phyloP scores from a whole-genome alignment of 2,888 invertebrate species.

The Sepioteuthis lessoniana region DNA sequence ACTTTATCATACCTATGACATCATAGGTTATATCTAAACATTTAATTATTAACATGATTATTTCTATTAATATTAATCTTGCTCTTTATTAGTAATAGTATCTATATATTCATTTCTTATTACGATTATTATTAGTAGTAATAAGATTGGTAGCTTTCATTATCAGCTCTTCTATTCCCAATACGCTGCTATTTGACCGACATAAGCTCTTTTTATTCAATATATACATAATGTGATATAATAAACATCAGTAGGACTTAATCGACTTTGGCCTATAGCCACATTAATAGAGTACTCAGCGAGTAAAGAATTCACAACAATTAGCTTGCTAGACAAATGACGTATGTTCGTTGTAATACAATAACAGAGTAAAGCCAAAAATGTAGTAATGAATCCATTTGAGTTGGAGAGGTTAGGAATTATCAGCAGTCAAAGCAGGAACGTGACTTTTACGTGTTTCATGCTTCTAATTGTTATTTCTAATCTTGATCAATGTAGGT shows the following conservation, averaged over 20 bases:
- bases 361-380: not conserved
- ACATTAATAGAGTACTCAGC: not conserved
- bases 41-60: no score
- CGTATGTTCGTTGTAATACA: not conserved
- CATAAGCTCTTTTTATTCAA: no score
- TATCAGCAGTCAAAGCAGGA: not conserved
- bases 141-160: no score
- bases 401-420: not conserved
- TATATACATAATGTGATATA: no score
- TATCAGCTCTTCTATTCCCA: no score
- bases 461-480: not conserved
- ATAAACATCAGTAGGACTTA: not conserved
- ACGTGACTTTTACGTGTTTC: not conserved
- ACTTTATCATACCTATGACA: no score
- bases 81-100: no score
- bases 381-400: not conserved
- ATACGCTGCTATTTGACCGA: no score
- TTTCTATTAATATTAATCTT: no score
- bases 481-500: not conserved
- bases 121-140: no score
- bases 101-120: no score
- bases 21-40: no score
- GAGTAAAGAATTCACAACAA: not conserved
- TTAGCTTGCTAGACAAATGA: not conserved
- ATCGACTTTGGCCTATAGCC: not conserved